Base-by-base conservation (phyloP, 2,797 vertebrate species). In the Hemitrygon akajei region DNA sequence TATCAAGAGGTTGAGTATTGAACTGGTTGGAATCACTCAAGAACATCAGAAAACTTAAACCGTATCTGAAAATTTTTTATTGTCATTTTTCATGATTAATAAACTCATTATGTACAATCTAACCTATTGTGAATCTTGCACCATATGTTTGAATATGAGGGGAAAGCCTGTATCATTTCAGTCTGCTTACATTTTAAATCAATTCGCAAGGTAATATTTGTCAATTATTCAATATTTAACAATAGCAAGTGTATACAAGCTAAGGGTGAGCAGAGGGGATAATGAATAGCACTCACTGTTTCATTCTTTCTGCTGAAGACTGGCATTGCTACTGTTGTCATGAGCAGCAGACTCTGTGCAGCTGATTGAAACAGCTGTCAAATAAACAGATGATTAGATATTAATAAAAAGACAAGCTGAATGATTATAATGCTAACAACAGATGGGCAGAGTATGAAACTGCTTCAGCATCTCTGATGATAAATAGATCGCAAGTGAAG, bases 231-330 rank as follows among this genome's bases (percentile, higher is more conserved):
- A 60, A 89, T 89, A n/a, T 20, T 89, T 66, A 89, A 89, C n/a
- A 37, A 18, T 69, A n/a, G 3, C 73, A 76, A 58, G 6, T 71
- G n/a, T 75, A 93, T 30, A 58, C 25, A 75, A 75, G 75, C 22
- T 27, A 30, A 93, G 22, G 6, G 25, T 27, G 91, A 75, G 7
- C 69, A 92, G 25, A 75, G 34, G 71, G 9, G 27, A 10, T 76
- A 37, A 56, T 73, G n/a, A 79, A 60, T 27, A 37, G 0, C 93
- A 95, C 98, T 97, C 95, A 99, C 98, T 2, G 98, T 99, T 95
- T 99, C 98, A 0, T 98, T 97, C 96, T 99, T 99, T 96, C 98
- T 98, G 96, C 98, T 99, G 96, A 99, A 99, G 94, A 99, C 98
- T 0, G 98, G 98, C 98, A 99, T 99, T 94, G 98, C 98, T 86